Percentiles rank a stretch among this genome's conserved stretches.
phyloP scores from a whole-genome alignment of 1,140 invertebrate species.

The Drosophila ananassae region DNA sequence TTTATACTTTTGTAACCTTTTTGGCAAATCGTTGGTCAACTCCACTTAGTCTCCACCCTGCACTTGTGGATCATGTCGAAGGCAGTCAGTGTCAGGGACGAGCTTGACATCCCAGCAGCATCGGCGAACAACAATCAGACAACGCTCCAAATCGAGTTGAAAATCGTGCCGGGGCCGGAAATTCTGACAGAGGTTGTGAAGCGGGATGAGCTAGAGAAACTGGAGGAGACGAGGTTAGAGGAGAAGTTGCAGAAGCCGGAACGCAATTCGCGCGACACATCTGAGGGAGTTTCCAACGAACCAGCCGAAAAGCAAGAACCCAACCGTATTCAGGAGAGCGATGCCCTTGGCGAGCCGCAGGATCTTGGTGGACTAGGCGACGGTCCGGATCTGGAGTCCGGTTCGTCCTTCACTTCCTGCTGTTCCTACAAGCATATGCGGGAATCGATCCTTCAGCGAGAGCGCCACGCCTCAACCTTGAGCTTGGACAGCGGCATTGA shows the following conservation, averaged over 20 bases:
- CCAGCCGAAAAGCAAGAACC: neutral
- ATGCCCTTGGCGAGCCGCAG: neutral
- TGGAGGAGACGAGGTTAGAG: neutral
- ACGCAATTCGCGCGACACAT: no score
- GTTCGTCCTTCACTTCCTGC: slow-evolving; percentile 48
- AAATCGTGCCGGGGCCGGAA: slow-evolving; percentile 4
- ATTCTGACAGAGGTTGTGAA: neutral
- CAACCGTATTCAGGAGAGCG: neutral
- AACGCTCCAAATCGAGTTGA: neutral
- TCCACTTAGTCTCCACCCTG: neutral
- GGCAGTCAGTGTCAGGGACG: slow-evolving; percentile 5
- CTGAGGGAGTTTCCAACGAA: no score
- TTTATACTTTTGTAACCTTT: slow-evolving; percentile 22
- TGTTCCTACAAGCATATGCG: slow-evolving; percentile 33
- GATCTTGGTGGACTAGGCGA: neutral
- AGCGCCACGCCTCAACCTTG: slow-evolving; percentile 22
- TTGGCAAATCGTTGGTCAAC: neutral
- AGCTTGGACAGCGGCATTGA: slow-evolving; percentile 27
- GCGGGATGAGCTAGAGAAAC: slow-evolving; percentile 2
- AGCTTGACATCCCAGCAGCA: slow-evolving; percentile 19
- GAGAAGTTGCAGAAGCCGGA: neutral
- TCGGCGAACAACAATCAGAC: slow-evolving; percentile 8
- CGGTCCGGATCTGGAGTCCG: neutral
- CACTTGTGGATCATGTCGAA: slow-evolving; percentile 32
- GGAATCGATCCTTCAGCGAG: slow-evolving; percentile 17